phyloP scores from a whole-genome alignment of 1,140 invertebrate genomes.

The Drosophila burlai region DNA sequence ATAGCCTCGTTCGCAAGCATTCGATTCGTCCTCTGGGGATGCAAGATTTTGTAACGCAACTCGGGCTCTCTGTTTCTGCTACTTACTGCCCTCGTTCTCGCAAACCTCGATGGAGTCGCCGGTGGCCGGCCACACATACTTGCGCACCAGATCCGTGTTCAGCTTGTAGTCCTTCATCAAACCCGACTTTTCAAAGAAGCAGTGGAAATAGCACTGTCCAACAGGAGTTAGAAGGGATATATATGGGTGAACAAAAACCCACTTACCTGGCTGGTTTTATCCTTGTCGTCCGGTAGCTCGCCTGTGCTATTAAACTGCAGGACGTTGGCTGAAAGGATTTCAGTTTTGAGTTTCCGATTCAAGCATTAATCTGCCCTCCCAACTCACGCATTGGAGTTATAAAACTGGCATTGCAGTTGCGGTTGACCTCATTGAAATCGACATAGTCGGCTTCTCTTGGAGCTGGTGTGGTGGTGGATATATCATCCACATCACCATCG shows the following conservation, averaged over 20 bases:
- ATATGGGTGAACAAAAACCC: no score
- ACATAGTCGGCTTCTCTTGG: slow-evolving; percentile 44
- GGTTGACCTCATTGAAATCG: slow-evolving; percentile 64
- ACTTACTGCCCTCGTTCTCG: slow-evolving; percentile 68
- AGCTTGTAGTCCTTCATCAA: slow-evolving; percentile 74
- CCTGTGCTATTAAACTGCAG: slow-evolving; percentile 72
- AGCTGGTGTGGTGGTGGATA: slow-evolving; percentile 60
- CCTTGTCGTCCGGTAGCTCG: slow-evolving; percentile 61
- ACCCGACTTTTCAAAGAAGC: slow-evolving; percentile 76
- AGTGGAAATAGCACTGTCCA: slow-evolving; percentile 75
- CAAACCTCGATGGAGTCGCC: slow-evolving; percentile 76
- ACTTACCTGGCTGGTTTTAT: slow-evolving; percentile 78
- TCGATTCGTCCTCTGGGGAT: slow-evolving; percentile 57
- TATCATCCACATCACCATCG: slow-evolving; percentile 70
- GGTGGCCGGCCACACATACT: slow-evolving; percentile 77
- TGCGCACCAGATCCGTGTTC: slow-evolving; percentile 58
- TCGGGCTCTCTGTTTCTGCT: not conserved
- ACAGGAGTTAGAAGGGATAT: not conserved
- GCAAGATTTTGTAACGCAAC: not conserved
- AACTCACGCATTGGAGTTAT: slow-evolving; percentile 70
- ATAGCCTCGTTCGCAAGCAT: slow-evolving; percentile 70
- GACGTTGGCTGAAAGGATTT: slow-evolving; percentile 57
- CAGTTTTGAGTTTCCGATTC: not conserved
- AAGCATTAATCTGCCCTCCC: not conserved
- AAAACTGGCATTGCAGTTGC: slow-evolving; percentile 74